Base-by-base conservation (phyloP, 2,113 vertebrate species). In the Macquaria australasica region DNA sequence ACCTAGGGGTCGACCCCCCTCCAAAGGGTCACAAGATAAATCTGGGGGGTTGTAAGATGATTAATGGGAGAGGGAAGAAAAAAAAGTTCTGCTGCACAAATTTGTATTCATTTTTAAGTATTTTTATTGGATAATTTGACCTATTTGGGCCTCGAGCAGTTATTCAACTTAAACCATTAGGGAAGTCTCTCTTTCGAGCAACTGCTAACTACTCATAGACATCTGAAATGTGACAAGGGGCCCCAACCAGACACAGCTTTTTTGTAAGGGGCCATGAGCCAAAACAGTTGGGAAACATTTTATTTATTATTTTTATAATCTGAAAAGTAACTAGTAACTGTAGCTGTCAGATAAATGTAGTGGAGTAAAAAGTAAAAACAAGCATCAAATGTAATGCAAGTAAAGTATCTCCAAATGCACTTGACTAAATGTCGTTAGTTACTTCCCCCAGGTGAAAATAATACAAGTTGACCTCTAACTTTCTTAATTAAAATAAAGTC, bases 401-500 rank as follows among this genome's bases (percentile, higher is more conserved):
- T 15, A 16, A 48, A 34, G 51, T 21, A 50, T 23, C 3, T 41
- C 3, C n/a, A 60, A 48, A 60, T 25, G 4, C 8, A 23, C 56
- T 73, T 74, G 39, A 45, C 37, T 20, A 62, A 23, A 50, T 23
- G 39, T 21, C 21, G 9, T 51, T 31, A 23, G 6, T 75, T 69
- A 10, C 18, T 77, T 21, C 21, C 5, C 8, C 31, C 39, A 34
- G 34, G 4, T 63, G 25, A 64, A 56, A 69, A 63, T 43, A n/a
- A 45, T 37, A 18, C 2, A 64, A 18, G 21, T 25, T 67, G 45
- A 41, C 18, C 18, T 68, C 20, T 11, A 48, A 60, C 25, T 70
- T 48, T 58, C n/a, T 50, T 20, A 20, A 88, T 25, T 12, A 75
- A 75, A 25, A 64, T 34, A 66, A 56, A 12, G 7, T n/a, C 25